Evolutionary conservation across 2,797 vertebrate species (phyloP), one percentile per base, ranked within the genome.

Genomic region (Rallus crepitans): DNA sequence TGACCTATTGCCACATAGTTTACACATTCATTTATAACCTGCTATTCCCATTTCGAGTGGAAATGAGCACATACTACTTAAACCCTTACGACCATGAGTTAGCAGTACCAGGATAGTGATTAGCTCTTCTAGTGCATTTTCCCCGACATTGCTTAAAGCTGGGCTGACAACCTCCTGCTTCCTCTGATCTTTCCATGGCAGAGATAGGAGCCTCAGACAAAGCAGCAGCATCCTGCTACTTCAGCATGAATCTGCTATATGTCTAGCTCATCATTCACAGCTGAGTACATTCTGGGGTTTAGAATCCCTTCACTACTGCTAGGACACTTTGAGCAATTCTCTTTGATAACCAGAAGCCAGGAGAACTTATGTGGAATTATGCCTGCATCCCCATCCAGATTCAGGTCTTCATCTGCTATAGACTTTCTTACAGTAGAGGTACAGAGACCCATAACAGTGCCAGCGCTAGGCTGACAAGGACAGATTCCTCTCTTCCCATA

Each of bases 171-270:
- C 7, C 2, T 61, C 13, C 10, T 72, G 7, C 7, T 60, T 61
- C 15, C 4, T 81, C 15, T 6, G 3, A 39, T 47, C 3, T 61
- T 61, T 87, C 15, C 27, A 16, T 11, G 9, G 20, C 56, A 89
- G 42, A 55, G 13, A 53, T 4, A 60, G 25, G 11, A 68, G 1
- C 2, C 37, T 79, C 0, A 5, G 79, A 69, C 0, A 79, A 76
- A 71, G 42, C 5, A 72, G 12, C 12, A 81, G 5, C 24, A 72
- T 63, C 48, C 39, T 66, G 11, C 5, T 5, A 11, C 5, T 94
- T 82, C 79, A 8, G 4, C 56, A 35, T n/a, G 28, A 82, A 61
- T 37, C 28, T 87, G 15, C 5, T 79, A 21, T 40, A 9, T 39
- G 18, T 57, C 21, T 31, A 71, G 25, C 8, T 82, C 12, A 11